Evolutionary conservation across 2,113 vertebrate species (phyloP), one percentile per base, ranked within the genome.

Genomic region (Zapornia atra): DNA sequence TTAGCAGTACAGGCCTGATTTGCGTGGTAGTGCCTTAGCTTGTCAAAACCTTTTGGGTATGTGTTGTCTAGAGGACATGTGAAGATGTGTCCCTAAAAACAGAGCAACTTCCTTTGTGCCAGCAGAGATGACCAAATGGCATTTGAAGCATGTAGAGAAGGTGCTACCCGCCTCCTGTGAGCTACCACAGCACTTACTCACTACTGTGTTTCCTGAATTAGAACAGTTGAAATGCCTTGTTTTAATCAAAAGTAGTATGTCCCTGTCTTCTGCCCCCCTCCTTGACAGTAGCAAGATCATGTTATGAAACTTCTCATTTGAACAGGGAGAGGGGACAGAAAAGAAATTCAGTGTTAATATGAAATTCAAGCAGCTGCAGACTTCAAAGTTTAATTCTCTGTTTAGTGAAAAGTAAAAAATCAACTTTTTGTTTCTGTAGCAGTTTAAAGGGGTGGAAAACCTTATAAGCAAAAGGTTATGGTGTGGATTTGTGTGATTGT

Each of bases 271-370:
- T 13, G 25, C 15, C 19, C 7, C 25, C 28, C 4, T 14, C 25
- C 14, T 25, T 28, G 3, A 19, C 5, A 59, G 17, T 16, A 85
- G 51, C 33, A 90, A 40, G 48, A 78, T 1, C 2, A 2, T 34
- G 34, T 82, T 25, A 17, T 29, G 10, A 78, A 57, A 61, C 1
- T 48, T 8, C 24, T 72, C 19, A 22, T 7, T 19, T 78, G 34
- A 36, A 46, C 14, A 51, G 14, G 11, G 7, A 50, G 17, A 21
- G 0, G 3, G 26, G 10, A 18, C 16, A 13, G 40, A 75, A 92
- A 11, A 9, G 36, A 40, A 34, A 6, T 66, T 76, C 6, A 7
- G 0, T 20, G 3, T 76, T 85, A 10, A 1, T 25, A 2, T 36
- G n/a, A 88, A 85, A 44, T 56, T 56, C 15, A 60, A 40, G 13